Evolutionary conservation across 2,797 vertebrate genomes (phyloP).

Genomic region (Choloepus didactylus): DNA sequence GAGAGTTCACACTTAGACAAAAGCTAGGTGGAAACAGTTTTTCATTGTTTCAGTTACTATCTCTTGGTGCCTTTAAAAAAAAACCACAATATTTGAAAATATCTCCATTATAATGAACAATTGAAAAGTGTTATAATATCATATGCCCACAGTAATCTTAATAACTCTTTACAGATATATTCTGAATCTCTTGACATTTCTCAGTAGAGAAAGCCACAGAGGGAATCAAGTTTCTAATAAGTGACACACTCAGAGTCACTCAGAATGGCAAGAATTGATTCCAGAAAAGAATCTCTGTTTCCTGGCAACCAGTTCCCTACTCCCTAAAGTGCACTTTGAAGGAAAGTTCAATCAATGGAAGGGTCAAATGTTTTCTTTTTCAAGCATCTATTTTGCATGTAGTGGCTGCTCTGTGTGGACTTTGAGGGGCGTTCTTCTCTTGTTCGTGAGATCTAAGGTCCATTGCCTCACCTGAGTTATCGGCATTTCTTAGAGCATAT

Average conservation of each 20-base stretch:
- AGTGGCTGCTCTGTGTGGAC: conserved; percentile 52
- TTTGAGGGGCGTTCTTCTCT: conserved; percentile 39
- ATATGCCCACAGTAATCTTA: background rate
- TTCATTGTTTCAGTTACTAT: conserved; percentile 37
- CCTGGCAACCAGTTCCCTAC: conserved; percentile 80
- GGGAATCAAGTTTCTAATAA: conserved; percentile 57
- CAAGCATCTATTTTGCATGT: conserved; percentile 79
- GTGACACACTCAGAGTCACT: conserved; percentile 67
- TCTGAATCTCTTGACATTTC: conserved; percentile 46
- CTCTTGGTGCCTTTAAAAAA: conserved; percentile 16
- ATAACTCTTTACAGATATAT: background rate
- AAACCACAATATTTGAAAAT: conserved; percentile 22
- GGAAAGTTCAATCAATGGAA: conserved; percentile 79
- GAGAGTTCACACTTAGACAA: background rate
- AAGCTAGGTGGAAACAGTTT: background rate
- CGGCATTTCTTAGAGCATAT: conserved; percentile 89
- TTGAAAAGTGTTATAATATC: conserved; percentile 35
- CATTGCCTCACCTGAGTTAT: conserved; percentile 86
- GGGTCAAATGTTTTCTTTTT: conserved; percentile 84
- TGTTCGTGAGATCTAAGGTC: conserved; percentile 75
- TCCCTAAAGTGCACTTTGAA: conserved; percentile 83
- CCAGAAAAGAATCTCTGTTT: conserved; percentile 80
- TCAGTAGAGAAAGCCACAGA: conserved; percentile 20
- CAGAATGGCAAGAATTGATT: conserved; percentile 80
- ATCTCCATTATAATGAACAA: conserved; percentile 9